Base-by-base conservation (phyloP, 2,888 invertebrate genomes). In the Leptinotarsa haldemani region DNA sequence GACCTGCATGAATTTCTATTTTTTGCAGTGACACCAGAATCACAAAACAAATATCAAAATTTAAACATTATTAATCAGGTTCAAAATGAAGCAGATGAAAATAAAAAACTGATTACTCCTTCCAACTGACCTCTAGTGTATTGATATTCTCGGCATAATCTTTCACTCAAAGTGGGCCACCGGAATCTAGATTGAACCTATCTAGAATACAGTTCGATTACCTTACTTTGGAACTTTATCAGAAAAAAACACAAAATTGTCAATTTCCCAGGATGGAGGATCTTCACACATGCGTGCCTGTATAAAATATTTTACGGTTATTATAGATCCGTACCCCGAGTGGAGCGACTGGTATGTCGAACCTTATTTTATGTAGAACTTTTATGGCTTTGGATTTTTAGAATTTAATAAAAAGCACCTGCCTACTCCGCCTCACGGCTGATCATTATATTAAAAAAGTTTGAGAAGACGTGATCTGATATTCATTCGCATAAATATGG, bases 361-460 rank as follows among this genome's bases (percentile, higher is more conserved):
- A 75, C 72, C 68, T 67, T 50, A 74, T 74, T 76, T 77, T 73
- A 76, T 73, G 75, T 75, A 65, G 69, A 77, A 74, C 66, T 75
- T 77, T 75, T 77, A 77, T 73, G 75, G 66, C 16, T 69, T 69
- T 69, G 72, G 69, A 75, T 75, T 77, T 77, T 73, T 74, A 69
- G 77, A 71, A 74, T 77, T 77, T 76, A 75, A 77, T 77, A 75
- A 74, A 77, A 77, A 65, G 65, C 77, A 77, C 75, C 75, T 77
- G 75, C 71, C 73, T 76, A 56, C 69, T 50, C 63, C 48, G 58
- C 75, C 72, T 71, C 61, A 74, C 56, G 69, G 65, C 73, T 70
- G 75, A 74, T 77, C 75, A 76, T 77, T 73, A 74, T 77, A 77
- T 77, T 77, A 69, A 76, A 77, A 76, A 77, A 77, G 77, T 75